Evolutionary conservation across 2,888 invertebrate species (phyloP).

Genomic region (Sabellastarte sp.): DNA sequence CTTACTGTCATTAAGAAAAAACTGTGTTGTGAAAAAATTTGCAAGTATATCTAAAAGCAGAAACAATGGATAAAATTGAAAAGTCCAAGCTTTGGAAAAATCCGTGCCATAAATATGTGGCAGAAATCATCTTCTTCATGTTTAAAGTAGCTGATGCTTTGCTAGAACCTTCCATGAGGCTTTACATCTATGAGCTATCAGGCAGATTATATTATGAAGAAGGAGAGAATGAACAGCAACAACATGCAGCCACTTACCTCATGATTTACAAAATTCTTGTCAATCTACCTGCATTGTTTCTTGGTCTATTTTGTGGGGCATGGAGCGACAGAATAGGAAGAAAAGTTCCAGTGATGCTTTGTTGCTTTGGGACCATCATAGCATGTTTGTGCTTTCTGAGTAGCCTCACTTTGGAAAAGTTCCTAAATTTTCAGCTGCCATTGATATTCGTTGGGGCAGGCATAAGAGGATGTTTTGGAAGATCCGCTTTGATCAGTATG

Average conservation of each 20-base stretch:
- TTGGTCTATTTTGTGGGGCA: constrained; percentile 56
- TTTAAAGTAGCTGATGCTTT: constrained; percentile 57
- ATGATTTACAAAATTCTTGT: constrained; percentile 52
- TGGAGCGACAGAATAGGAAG: constrained; percentile 57
- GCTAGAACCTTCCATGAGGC: constrained; percentile 53
- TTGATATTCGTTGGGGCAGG: constrained; percentile 48
- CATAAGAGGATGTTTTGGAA: constrained; percentile 53
- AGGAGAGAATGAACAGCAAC: constrained; percentile 43
- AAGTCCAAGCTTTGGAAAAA: too few species aligned
- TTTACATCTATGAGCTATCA: constrained; percentile 51
- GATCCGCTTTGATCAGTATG: constrained; percentile 58
- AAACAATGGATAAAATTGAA: too few species aligned
- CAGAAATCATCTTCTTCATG: constrained; percentile 54
- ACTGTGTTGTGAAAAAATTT: too few species aligned
- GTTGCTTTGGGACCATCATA: constrained; percentile 50
- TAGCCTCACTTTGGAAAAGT: constrained; percentile 22
- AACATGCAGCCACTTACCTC: constrained; percentile 44
- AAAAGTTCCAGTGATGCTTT: constrained; percentile 52
- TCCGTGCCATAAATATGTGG: constrained; percentile 18
- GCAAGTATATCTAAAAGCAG: too few species aligned
- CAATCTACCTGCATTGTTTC: constrained; percentile 54
- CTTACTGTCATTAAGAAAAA: too few species aligned
- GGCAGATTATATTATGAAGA: constrained; percentile 27
- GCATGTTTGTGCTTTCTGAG: constrained; percentile 49
- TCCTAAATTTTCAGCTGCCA: constrained; percentile 32